phyloP scores from a whole-genome alignment of 2,113 vertebrate genomes.

The Gallinago paraguaiae region DNA sequence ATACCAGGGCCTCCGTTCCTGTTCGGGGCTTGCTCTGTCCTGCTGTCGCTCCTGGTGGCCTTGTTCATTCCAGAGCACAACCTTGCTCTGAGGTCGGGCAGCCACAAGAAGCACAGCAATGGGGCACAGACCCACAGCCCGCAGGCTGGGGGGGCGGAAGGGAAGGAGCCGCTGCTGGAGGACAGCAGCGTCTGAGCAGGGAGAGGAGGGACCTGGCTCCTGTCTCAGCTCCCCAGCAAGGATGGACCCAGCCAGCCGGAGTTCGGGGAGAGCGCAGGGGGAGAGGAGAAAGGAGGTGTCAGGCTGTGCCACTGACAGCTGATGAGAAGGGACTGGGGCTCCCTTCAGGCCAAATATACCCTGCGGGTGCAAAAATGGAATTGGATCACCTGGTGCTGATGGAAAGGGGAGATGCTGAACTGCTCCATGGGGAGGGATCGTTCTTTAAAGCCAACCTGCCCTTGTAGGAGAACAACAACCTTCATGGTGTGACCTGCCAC shows the following conservation, averaged over 20 bases:
- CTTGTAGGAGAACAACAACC: neutral
- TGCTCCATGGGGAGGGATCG: neutral
- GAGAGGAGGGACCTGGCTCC: neutral
- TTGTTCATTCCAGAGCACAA: slow-evolving; percentile 92
- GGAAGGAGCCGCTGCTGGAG: slow-evolving; percentile 90
- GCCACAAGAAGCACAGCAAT: slow-evolving; percentile 88
- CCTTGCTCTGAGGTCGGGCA: slow-evolving; percentile 76
- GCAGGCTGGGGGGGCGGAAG: slow-evolving; percentile 80
- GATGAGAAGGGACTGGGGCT: neutral
- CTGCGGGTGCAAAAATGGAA: slow-evolving; percentile 5
- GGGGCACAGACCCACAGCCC: slow-evolving; percentile 87
- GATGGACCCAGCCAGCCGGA: neutral
- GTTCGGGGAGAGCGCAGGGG: neutral
- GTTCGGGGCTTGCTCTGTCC: slow-evolving; percentile 90
- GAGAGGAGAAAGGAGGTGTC: neutral
- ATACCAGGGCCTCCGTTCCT: slow-evolving; percentile 93
- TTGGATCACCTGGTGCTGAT: neutral
- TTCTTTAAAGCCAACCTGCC: neutral
- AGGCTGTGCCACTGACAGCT: slow-evolving; percentile 1
- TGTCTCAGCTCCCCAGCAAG: neutral
- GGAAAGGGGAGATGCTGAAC: neutral
- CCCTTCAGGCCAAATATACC: slow-evolving; percentile 31
- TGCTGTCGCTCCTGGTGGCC: slow-evolving; percentile 90
- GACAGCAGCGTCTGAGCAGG: slow-evolving; percentile 87
- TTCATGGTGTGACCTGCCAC: slow-evolving; percentile 6